phyloP scores from a whole-genome alignment of 2,797 vertebrate species.

The Otolemur crassicaudatus region DNA sequence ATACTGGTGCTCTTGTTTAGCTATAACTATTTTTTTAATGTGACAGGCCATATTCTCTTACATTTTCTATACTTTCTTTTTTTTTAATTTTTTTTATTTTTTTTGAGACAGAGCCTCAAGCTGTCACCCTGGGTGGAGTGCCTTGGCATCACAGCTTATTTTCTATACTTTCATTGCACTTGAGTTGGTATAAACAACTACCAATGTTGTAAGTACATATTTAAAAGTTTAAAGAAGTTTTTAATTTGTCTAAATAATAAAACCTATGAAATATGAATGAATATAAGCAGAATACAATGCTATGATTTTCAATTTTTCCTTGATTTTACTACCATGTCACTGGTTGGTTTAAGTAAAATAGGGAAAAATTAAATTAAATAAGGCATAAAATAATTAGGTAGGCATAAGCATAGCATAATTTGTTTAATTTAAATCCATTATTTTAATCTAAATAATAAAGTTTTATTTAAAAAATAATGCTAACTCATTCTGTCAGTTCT shows the following conservation, averaged over 20 bases:
- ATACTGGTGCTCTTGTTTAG: background rate
- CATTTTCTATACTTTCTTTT: background rate
- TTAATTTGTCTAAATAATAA: conserved; percentile 19
- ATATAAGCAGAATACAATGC: background rate
- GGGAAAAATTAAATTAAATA: conserved; percentile 82
- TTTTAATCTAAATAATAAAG: too few species aligned
- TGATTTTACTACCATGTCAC: conserved; percentile 74
- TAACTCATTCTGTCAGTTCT: too few species aligned
- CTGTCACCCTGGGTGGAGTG: too few species aligned
- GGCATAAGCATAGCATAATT: conserved; percentile 78
- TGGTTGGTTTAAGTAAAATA: conserved; percentile 79
- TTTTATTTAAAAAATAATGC: too few species aligned
- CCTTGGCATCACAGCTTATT: background rate
- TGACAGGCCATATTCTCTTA: conserved; percentile 14
- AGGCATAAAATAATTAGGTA: conserved; percentile 78
- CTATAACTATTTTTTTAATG: conserved; percentile 41
- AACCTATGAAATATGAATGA: conserved; percentile 25
- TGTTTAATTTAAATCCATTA: conserved; percentile 19
- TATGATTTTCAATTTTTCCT: conserved; percentile 76
- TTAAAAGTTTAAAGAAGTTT: background rate
- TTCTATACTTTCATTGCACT: background rate
- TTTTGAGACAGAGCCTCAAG: too few species aligned
- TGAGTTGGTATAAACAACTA: conserved; percentile 15
- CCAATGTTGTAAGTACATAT: background rate
- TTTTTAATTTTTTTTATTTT: too few species aligned